Evolutionary conservation across 1,140 invertebrate genomes (phyloP).

Genomic region (Zaprionus taronus): DNA sequence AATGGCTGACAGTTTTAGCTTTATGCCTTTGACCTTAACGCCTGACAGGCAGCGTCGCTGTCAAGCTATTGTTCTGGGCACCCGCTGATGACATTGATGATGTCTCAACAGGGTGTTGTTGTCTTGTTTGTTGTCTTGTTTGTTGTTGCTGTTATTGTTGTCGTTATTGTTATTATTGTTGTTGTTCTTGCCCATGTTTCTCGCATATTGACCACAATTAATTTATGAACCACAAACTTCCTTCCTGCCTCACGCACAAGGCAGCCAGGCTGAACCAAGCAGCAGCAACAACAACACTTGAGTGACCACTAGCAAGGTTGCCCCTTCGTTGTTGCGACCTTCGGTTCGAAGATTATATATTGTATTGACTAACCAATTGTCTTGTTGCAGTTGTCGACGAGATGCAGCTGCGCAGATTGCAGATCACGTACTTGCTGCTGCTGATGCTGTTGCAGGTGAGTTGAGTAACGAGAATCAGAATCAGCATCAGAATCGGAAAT

Average conservation of each 20-base stretch:
- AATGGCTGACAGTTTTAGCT: constrained; percentile 56
- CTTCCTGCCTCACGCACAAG: constrained; percentile 52
- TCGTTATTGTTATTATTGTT: constrained; percentile 41
- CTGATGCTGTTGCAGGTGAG: constrained; percentile 43
- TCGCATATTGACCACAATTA: constrained; percentile 73
- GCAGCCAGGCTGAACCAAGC: constrained; percentile 35
- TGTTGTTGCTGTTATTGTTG: constrained; percentile 35
- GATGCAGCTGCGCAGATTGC: constrained; percentile 53
- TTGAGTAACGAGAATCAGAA: not conserved
- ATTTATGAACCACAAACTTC: constrained; percentile 80
- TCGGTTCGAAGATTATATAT: constrained; percentile 53
- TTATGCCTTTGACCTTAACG: constrained; percentile 81
- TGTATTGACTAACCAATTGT: constrained; percentile 23
- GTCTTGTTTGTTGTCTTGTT: not conserved
- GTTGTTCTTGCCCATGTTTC: constrained; percentile 41
- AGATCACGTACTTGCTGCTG: constrained; percentile 40
- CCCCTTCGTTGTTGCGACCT: constrained; percentile 9
- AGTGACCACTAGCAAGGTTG: constrained; percentile 74
- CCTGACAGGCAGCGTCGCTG: constrained; percentile 51
- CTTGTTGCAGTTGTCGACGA: constrained; percentile 28
- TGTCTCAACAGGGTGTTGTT: constrained; percentile 33
- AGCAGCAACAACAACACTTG: constrained; percentile 58
- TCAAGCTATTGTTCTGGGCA: constrained; percentile 43
- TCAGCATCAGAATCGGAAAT: constrained; percentile 32
- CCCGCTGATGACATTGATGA: constrained; percentile 32